Evolutionary conservation across 2,888 invertebrate species (phyloP).

Genomic region (Iselma pallidipennis): DNA sequence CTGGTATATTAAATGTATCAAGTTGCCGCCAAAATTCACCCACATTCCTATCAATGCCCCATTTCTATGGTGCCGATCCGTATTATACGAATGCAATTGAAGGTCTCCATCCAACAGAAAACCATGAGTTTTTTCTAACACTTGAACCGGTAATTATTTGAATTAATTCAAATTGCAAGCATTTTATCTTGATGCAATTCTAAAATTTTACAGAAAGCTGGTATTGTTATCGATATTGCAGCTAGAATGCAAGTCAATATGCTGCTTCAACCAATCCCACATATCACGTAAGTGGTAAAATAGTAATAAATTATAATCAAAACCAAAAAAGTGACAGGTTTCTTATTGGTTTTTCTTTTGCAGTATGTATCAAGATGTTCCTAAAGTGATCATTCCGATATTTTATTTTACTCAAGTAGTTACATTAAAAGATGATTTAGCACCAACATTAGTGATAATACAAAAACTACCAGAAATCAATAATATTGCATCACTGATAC

Average conservation of each 20-base stretch:
- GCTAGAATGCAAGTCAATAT: conserved; percentile 83
- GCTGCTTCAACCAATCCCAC: conserved; percentile 66
- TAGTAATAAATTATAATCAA: neutral
- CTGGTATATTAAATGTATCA: conserved; percentile 75
- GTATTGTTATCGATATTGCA: conserved; percentile 75
- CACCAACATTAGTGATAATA: conserved; percentile 60
- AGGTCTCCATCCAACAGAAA: conserved; percentile 69
- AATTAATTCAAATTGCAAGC: neutral
- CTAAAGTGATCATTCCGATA: conserved; percentile 70
- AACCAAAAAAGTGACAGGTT: neutral
- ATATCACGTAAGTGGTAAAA: conserved; percentile 65
- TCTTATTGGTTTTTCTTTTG: conserved; percentile 33
- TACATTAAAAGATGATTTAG: conserved; percentile 61
- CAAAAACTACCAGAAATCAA: conserved; percentile 57
- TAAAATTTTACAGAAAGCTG: conserved; percentile 64
- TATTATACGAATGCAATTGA: conserved; percentile 63
- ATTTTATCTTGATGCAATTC: neutral
- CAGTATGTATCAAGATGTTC: conserved; percentile 69
- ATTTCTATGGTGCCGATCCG: conserved; percentile 76
- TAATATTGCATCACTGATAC: conserved; percentile 35
- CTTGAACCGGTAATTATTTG: conserved; percentile 68
- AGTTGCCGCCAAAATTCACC: conserved; percentile 78
- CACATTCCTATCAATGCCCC: conserved; percentile 79
- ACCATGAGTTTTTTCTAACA: conserved; percentile 75
- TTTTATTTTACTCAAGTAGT: conserved; percentile 78